These are phyloP conservation scores for Pipistrellus nathusii DNA, from an alignment of 2,797 vertebrate species.

Conservation along the genomic window DNA sequence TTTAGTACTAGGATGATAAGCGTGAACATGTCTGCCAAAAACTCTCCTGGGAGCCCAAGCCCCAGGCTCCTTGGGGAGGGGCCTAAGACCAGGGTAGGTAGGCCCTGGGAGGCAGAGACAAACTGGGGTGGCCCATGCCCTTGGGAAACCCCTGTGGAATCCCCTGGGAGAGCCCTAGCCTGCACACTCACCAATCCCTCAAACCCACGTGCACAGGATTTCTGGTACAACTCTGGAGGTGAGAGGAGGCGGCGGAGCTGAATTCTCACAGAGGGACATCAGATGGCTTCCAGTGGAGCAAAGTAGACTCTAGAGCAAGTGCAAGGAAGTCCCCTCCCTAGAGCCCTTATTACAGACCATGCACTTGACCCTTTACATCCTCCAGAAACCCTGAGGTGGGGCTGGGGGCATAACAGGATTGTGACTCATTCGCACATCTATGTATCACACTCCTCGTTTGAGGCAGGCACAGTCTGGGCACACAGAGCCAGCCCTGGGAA, in stretches of 20 bases:
- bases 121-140: background rate
- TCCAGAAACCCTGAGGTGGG: background rate
- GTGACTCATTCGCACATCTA: background rate
- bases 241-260: background rate
- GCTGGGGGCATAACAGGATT: background rate
- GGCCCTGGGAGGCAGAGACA: background rate
- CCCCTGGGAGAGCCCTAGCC: conserved; percentile 8
- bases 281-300: background rate
- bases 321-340: background rate
- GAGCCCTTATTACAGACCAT: background rate
- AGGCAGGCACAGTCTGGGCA: background rate
- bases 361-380: conserved; percentile 4
- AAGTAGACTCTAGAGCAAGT: background rate
- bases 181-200: conserved; percentile 5
- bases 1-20: conserved; percentile 9
- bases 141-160: background rate
- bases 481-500: background rate
- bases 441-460: background rate
- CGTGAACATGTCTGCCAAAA: conserved; percentile 21
- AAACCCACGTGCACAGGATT: background rate
- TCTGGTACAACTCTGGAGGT: background rate
- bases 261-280: background rate
- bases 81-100: background rate
- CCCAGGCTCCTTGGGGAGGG: background rate
- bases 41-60: background rate